Conservation (phyloP, 2,797 vertebrate species). For the Siniperca undulata region DNA sequence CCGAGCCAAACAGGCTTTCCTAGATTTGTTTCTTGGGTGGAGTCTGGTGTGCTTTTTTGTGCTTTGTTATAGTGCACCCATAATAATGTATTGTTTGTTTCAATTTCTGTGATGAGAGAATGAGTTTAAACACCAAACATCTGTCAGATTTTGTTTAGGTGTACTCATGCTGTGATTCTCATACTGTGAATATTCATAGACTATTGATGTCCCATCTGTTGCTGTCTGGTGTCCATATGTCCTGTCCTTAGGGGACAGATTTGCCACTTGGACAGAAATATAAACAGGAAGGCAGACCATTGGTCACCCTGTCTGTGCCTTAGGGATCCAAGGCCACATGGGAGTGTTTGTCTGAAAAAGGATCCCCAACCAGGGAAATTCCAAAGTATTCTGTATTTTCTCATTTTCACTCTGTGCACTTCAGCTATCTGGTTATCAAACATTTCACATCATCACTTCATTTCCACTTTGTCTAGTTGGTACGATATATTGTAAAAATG, state of each 20-base stretch:
- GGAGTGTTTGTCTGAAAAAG: not conserved
- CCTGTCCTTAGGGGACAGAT: conserved; percentile 39
- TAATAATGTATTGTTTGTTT: conserved; percentile 8
- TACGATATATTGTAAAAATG: not conserved
- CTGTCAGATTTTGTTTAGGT: conserved; percentile 6
- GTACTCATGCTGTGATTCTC: not conserved
- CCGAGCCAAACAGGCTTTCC: conserved; percentile 42
- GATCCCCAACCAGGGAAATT: conserved; percentile 24
- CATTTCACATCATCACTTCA: not conserved
- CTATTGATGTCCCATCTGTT: not conserved
- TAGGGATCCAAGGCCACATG: not conserved
- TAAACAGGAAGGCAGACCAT: conserved; percentile 70
- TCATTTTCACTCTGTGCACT: not conserved
- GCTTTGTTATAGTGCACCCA: not conserved
- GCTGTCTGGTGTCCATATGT: conserved; percentile 70
- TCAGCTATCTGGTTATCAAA: not conserved
- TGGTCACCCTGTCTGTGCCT: conserved; percentile 37
- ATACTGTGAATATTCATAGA: conserved; percentile 7
- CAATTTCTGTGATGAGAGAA: not conserved
- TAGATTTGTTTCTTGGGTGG: conserved; percentile 35
- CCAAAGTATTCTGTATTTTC: conserved; percentile 4
- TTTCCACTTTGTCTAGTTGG: not conserved
- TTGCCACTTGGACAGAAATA: conserved; percentile 26
- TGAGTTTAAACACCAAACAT: conserved; percentile 7
- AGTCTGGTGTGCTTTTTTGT: not conserved